Base-by-base conservation (phyloP, 2,113 vertebrate species). In the Actinemys pallida region DNA sequence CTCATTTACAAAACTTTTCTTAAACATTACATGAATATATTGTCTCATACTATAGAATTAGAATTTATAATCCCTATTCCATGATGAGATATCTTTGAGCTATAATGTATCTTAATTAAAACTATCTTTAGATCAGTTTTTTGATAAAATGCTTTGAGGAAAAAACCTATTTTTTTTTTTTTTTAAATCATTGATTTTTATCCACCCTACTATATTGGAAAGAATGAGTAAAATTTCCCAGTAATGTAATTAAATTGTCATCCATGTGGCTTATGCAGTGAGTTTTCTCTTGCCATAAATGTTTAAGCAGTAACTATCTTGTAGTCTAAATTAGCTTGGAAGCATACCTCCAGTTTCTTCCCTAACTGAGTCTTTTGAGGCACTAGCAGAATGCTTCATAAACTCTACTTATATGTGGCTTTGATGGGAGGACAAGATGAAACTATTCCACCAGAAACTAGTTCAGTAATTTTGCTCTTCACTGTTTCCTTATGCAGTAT, bases 221-320 rank as follows among this genome's bases (percentile, higher is more conserved):
- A 54, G n/a, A 20, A 25, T 2, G 0, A 0, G 2, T 72, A 1
- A 10, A 16, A 29, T 56, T 24, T 56, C 27, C 25, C 0, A 0
- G 45, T n/a, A 88, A 19, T 3, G 17, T 69, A n/a, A n/a, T 89
- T 56, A 5, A 81, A 86, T 91, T 81, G 2, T 31, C 87, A 16
- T 22, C 59, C 0, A 5, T 81, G 16, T 82, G 49, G 24, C 7
- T 89, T 83, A 8, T 2, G 2, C 19, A 4, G 8, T 19, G 6
- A 12, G 12, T 0, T 35, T 86, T 87, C 83, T 53, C 20, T 7
- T 47, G 78, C 1, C 5, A 2, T 53, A 49, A 42, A 10, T 87
- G 83, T 90, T n/a, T 22, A 35, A 84, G 50, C 50, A 1, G 7
- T 14, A 76, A 42, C 39, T 5, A 12, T 53, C 11, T 29, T 35